Conservation (phyloP, 2,797 vertebrate species). For the Myiotriccus ornatus region DNA sequence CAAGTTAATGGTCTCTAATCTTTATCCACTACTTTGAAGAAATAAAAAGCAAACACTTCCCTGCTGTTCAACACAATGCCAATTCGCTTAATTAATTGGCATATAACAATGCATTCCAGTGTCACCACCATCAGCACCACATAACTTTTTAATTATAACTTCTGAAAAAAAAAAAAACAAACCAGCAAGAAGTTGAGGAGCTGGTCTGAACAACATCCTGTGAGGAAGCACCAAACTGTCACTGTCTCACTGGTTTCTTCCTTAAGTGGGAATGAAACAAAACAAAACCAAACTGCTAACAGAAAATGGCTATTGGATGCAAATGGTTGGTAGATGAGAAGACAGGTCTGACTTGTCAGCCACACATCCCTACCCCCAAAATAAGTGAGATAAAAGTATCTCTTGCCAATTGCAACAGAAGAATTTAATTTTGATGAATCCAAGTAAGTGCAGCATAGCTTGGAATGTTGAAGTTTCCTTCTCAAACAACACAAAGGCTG, state of each 20-base stretch:
- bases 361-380: background rate
- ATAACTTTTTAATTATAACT: background rate
- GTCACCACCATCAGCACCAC: background rate
- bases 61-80: background rate
- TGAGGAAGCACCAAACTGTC: background rate
- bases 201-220: background rate
- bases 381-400: background rate
- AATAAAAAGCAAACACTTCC: background rate
- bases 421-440: background rate
- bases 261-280: background rate
- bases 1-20: background rate
- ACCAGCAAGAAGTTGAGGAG: background rate
- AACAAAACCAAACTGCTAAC: background rate
- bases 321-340: background rate
- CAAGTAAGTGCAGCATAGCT: background rate
- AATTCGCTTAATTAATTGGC: background rate
- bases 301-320: background rate
- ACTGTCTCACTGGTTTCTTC: background rate
- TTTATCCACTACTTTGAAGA: background rate
- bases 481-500: background rate
- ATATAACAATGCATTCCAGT: background rate
- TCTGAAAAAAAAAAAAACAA: background rate
- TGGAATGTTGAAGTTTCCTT: background rate
- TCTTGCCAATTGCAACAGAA: background rate
- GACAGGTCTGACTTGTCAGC: background rate